Evolutionary conservation across 30 jellyfish, hydroid and myxozoan genomes (phyloP).

Genomic region (Rhopilema esculentum): DNA sequence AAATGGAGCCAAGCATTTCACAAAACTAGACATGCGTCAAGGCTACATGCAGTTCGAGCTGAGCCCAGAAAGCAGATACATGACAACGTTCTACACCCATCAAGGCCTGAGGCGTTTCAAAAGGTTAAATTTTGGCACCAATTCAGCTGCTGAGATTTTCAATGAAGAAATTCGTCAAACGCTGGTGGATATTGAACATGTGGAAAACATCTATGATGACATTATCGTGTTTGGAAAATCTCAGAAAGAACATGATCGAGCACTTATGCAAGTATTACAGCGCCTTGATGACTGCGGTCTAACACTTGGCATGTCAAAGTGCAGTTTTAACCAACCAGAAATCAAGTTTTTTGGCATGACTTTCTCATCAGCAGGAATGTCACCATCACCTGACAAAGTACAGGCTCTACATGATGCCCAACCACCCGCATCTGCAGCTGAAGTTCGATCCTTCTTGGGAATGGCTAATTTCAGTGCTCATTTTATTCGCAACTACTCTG

Average conservation of each 20-base stretch:
- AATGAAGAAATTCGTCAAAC: conserved; percentile 39
- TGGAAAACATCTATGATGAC: conserved; percentile 49
- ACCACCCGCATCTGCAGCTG: conserved; percentile 61
- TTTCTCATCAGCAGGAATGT: conserved; percentile 56
- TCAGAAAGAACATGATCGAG: conserved; percentile 29
- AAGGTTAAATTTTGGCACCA: conserved; percentile 66
- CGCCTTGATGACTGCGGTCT: conserved; percentile 43
- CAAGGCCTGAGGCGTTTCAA: conserved; percentile 64
- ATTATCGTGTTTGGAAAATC: conserved; percentile 52
- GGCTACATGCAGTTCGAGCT: conserved; percentile 74
- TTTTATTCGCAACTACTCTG: conserved; percentile 44
- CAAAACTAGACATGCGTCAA: conserved; percentile 61
- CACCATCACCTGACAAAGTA: conserved; percentile 72
- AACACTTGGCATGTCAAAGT: conserved; percentile 62
- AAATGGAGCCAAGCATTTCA: conserved; percentile 54
- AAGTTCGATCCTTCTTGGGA: conserved; percentile 49
- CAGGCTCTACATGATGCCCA: conserved; percentile 47
- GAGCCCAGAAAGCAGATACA: conserved; percentile 49
- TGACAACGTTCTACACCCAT: conserved; percentile 65
- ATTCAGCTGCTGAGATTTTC: conserved; percentile 68
- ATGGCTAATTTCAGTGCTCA: conserved; percentile 61
- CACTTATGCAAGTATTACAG: conserved; percentile 31
- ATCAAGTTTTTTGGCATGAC: conserved; percentile 70
- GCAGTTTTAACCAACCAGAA: conserved; percentile 56
- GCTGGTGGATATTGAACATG: conserved; percentile 9